phyloP scores from a whole-genome alignment of 2,888 invertebrate genomes.

The Enoplolaimus lenunculus region DNA sequence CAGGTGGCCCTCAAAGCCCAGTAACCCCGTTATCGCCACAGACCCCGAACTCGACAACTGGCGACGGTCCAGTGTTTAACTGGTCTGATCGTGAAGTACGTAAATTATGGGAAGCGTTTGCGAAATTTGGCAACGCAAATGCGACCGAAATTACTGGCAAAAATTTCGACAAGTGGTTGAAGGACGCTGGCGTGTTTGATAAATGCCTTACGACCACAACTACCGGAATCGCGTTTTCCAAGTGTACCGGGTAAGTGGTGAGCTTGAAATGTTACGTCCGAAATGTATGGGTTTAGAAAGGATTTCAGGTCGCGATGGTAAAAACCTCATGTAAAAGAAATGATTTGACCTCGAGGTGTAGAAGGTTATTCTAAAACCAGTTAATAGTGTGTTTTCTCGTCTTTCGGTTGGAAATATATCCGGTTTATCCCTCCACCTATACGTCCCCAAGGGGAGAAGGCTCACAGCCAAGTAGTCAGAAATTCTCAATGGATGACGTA shows the following conservation, averaged over 20 bases:
- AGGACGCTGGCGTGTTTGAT: slow-evolving; percentile 35
- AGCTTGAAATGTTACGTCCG: not conserved
- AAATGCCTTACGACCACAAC: slow-evolving; percentile 35
- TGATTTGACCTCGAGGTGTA: too few relatives aligned
- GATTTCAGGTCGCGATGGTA: too few relatives aligned
- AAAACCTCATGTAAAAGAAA: too few relatives aligned
- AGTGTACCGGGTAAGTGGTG: slow-evolving; percentile 38
- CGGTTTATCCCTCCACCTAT: too few relatives aligned
- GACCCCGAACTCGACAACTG: too few relatives aligned
- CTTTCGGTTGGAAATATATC: too few relatives aligned
- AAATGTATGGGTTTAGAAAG: not conserved
- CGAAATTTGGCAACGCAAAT: slow-evolving; percentile 33
- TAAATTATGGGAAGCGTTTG: slow-evolving; percentile 34
- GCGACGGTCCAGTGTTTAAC: slow-evolving; percentile 1
- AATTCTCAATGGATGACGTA: too few relatives aligned
- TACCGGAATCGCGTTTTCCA: slow-evolving; percentile 39
- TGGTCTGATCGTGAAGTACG: slow-evolving; percentile 25
- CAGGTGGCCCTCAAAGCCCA: too few relatives aligned
- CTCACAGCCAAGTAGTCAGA: too few relatives aligned
- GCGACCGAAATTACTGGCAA: slow-evolving; percentile 39
- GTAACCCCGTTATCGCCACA: not conserved
- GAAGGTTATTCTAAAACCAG: too few relatives aligned
- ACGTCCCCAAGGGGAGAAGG: too few relatives aligned
- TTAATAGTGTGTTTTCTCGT: too few relatives aligned
- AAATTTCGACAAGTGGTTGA: slow-evolving; percentile 40